Evolutionary conservation across 2,113 vertebrate genomes (phyloP).

Genomic region (Heterotis niloticus): DNA sequence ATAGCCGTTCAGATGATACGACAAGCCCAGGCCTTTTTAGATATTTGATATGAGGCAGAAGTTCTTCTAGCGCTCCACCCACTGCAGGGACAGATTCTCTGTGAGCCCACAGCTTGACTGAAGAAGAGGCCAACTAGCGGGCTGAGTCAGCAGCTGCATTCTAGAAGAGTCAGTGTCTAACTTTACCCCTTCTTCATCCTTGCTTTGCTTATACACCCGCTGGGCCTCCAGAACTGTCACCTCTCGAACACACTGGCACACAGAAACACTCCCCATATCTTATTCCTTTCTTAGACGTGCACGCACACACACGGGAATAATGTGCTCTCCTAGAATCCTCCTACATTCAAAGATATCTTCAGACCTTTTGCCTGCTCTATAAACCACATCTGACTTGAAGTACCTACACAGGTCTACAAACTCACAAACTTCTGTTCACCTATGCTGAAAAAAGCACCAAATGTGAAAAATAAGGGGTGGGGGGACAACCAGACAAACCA

Average conservation of each 20-base stretch:
- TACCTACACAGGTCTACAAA: background rate
- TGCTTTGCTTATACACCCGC: slow-evolving; percentile 19
- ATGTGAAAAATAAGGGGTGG: no score
- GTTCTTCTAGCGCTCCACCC: background rate
- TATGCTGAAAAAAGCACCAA: no score
- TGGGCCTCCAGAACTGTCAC: slow-evolving; percentile 9
- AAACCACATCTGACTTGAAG: background rate
- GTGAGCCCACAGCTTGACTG: background rate
- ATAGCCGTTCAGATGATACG: no score
- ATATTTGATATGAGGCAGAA: background rate
- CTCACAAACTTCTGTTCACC: no score
- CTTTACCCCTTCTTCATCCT: slow-evolving; percentile 15
- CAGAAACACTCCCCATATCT: background rate
- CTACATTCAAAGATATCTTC: background rate
- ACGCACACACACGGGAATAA: background rate
- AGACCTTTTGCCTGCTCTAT: no score
- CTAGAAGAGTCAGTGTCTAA: slow-evolving; percentile 20
- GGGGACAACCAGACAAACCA: background rate
- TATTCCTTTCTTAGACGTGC: background rate
- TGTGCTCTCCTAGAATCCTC: background rate
- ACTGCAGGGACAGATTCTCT: background rate
- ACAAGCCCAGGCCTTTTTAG: background rate
- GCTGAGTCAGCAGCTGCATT: slow-evolving; percentile 24
- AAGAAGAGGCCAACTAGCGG: background rate
- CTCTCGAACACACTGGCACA: slow-evolving; percentile 19